Percentiles rank a stretch among this genome's conserved stretches.
Conservation (phyloP, 2,113 vertebrate species). For the Brachionichthys hirsutus region DNA sequence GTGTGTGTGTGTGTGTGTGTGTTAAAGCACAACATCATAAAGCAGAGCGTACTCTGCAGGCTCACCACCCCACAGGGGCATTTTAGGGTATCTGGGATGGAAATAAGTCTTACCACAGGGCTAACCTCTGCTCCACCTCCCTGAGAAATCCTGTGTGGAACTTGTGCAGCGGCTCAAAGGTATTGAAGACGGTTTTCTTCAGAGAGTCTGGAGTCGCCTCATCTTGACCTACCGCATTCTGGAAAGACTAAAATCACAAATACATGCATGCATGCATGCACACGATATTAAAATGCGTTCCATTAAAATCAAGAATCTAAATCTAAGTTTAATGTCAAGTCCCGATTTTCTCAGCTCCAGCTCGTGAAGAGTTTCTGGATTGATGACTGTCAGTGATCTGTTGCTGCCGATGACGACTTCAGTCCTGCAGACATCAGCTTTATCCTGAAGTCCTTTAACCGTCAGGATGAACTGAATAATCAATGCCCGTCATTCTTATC, state of each 20-base stretch:
- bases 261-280: neutral
- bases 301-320: no score
- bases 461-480: slow-evolving; percentile 34
- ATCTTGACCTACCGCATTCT: slow-evolving; percentile 84
- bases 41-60: neutral
- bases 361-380: no score
- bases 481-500: slow-evolving; percentile 32
- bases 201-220: slow-evolving; percentile 87
- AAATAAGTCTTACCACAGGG: slow-evolving; percentile 86
- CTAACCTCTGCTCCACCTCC: slow-evolving; percentile 94
- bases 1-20: no score
- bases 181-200: slow-evolving; percentile 85
- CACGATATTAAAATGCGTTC: no score
- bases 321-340: no score
- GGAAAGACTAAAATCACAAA: slow-evolving; percentile 83
- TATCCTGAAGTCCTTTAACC: slow-evolving; percentile 31
- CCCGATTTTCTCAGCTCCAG: no score
- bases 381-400: neutral
- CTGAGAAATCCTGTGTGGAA: slow-evolving; percentile 95
- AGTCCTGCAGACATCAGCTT: neutral
- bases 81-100: neutral
- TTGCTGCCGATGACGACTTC: slow-evolving; percentile 3
- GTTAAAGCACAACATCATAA: no score
- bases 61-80: slow-evolving; percentile 2
- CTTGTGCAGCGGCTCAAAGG: slow-evolving; percentile 93